Base-by-base conservation (phyloP, 2,113 vertebrate species). In the Drymodes brunneopygia region DNA sequence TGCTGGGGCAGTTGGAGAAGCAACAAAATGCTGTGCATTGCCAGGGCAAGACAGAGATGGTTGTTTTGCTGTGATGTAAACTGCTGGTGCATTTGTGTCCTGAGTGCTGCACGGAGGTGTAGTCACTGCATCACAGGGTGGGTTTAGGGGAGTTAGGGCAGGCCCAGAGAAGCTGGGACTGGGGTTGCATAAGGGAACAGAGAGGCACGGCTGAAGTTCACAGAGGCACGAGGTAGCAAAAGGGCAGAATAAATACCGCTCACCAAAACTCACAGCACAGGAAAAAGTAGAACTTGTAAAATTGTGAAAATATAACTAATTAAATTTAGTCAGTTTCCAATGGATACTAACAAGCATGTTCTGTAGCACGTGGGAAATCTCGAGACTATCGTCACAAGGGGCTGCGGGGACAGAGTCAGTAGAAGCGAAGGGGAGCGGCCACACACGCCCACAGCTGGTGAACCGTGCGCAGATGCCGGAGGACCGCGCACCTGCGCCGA, bases 321-420 rank as follows among this genome's bases (percentile, higher is more conserved):
- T 33, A 53, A n/a, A 47, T 67, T 45, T 21, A 47, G 31, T 61
- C 72, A 6, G 31, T 16, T 53, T 38, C 24, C 42, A 21, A 0
- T 0, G 6, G n/a, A 10, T 17, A 25, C 48, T 6, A 24, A 12
- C 13, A 16, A 18, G 48, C 2, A 5, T 6, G n/a, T 11, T 35
- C 6, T 3, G 3, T 1, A 23, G 51, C 25, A 31, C 31, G 6
- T 10, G 44, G 13, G 15, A 50, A 67, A 11, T 36, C 6, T 22
- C 27, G 7, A 27, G 33, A 6, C 48, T 16, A 24, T 16, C 7
- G 12, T 28, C 54, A 10, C 38, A 11, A 22, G 31, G 14, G 48
- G 14, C 47, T 19, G 70, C 33, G 11, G 23, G 10, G 35, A 15
- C 40, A 22, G 62, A 1, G 56, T 27, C 62, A 9, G 36, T 13